A percentile compares a stretch with the other conserved stretches of the same genome.
Conservation (phyloP, 1,140 invertebrate species). For the Ooceraea biroi region DNA sequence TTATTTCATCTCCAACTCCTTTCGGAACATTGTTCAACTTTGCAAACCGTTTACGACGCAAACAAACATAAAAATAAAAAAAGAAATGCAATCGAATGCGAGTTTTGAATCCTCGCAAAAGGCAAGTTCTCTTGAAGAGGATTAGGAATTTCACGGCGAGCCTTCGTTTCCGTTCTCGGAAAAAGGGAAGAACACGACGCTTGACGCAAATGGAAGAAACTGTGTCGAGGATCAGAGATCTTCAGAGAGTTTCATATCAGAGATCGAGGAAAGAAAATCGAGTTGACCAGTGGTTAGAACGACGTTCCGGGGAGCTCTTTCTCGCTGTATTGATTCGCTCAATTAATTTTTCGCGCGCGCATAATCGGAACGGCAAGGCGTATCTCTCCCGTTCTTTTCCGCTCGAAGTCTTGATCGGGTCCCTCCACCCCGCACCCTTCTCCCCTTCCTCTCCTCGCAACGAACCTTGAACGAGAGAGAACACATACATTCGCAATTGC, state of each 20-base stretch:
- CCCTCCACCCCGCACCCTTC: too few species aligned
- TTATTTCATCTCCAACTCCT: too few species aligned
- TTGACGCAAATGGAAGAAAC: not conserved
- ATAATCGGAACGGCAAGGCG: not conserved
- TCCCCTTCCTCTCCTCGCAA: not conserved
- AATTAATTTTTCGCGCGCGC: conserved; percentile 44
- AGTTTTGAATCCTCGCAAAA: not conserved
- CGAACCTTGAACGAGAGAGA: not conserved
- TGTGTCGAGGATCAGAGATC: too few species aligned
- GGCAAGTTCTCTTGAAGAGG: not conserved
- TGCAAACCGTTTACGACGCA: too few species aligned
- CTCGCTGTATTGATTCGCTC: conserved; percentile 35
- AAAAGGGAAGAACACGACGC: not conserved
- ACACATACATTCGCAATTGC: not conserved
- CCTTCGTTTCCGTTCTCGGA: not conserved
- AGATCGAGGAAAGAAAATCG: conserved; percentile 7
- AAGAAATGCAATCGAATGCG: too few species aligned
- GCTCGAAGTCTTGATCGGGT: conserved; percentile 14
- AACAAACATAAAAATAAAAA: not conserved
- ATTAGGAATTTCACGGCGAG: not conserved
- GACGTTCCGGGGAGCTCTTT: conserved; percentile 11
- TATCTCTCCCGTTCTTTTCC: not conserved
- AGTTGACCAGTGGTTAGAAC: conserved; percentile 10
- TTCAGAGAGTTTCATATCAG: too few species aligned
- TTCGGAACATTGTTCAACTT: too few species aligned